Conservation (phyloP, 1,140 invertebrate genomes). For the Apis florea region DNA sequence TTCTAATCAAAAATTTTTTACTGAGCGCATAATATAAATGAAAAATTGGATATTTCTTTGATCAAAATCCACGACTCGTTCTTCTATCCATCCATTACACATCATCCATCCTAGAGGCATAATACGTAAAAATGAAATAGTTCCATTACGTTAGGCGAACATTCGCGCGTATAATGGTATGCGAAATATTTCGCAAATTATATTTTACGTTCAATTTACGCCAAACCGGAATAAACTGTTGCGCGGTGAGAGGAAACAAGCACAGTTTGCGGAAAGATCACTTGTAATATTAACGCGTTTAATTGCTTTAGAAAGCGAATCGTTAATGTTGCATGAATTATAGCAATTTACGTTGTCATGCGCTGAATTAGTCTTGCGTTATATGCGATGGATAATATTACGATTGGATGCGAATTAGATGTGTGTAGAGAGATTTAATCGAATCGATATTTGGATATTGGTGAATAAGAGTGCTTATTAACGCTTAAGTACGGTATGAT, state of each 20-base stretch:
- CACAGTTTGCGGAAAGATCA: neutral
- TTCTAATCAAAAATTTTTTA: too few species aligned
- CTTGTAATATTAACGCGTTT: conserved; percentile 13
- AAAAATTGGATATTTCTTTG: too few species aligned
- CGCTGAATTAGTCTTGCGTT: conserved; percentile 3
- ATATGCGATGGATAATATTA: neutral
- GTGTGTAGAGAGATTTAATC: neutral
- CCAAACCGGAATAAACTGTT: neutral
- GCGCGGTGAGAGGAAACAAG: neutral
- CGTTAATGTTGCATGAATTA: neutral
- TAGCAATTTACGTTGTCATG: neutral
- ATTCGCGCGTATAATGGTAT: neutral
- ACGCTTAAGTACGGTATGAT: neutral
- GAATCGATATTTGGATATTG: neutral
- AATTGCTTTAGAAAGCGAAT: conserved; percentile 20
- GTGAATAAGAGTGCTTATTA: neutral
- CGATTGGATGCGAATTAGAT: neutral
- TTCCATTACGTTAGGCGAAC: neutral
- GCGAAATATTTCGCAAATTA: conserved; percentile 1
- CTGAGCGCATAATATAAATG: too few species aligned
- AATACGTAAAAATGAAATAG: conserved; percentile 9
- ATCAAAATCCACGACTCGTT: too few species aligned
- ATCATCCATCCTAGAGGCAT: neutral
- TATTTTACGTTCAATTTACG: conserved; percentile 18
- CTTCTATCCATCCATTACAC: too few species aligned